phyloP scores from a whole-genome alignment of 2,888 invertebrate genomes.

The Seira ritae region DNA sequence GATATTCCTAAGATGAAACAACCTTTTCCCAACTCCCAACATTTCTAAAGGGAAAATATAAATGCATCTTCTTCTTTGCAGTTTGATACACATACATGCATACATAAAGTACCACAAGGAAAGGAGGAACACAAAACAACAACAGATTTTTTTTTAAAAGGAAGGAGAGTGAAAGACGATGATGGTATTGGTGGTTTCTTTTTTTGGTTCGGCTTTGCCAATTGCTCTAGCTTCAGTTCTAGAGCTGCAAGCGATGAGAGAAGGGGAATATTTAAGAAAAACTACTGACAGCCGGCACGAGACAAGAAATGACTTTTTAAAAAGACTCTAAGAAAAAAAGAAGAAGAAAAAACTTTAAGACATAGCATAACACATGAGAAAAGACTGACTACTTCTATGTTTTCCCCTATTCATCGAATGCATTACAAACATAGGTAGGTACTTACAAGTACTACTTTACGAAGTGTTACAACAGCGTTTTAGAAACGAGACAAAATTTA shows the following conservation, averaged over 20 bases:
- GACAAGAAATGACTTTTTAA: slow-evolving; percentile 65
- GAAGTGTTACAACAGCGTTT: not conserved
- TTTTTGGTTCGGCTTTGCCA: too few species aligned
- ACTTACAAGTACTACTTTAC: not conserved
- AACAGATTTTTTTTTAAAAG: slow-evolving; percentile 2
- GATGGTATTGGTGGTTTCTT: too few species aligned
- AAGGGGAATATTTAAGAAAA: slow-evolving; percentile 55
- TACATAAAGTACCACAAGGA: slow-evolving; percentile 22
- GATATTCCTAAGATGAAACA: not conserved
- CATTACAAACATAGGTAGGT: too few species aligned
- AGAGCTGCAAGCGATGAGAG: not conserved
- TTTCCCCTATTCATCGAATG: too few species aligned
- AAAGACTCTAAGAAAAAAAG: slow-evolving; percentile 41
- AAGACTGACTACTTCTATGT: not conserved
- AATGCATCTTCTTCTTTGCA: slow-evolving; percentile 23
- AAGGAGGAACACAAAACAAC: not conserved
- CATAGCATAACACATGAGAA: not conserved
- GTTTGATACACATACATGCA: too few species aligned
- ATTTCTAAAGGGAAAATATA: too few species aligned
- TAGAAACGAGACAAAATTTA: too few species aligned
- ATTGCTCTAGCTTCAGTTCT: too few species aligned
- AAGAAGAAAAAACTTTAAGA: too few species aligned
- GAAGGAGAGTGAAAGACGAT: slow-evolving; percentile 37
- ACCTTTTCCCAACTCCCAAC: too few species aligned
- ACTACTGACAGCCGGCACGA: slow-evolving; percentile 66